phyloP scores from a whole-genome alignment of 2,888 invertebrate species.

The Drosophila fungiperda region DNA sequence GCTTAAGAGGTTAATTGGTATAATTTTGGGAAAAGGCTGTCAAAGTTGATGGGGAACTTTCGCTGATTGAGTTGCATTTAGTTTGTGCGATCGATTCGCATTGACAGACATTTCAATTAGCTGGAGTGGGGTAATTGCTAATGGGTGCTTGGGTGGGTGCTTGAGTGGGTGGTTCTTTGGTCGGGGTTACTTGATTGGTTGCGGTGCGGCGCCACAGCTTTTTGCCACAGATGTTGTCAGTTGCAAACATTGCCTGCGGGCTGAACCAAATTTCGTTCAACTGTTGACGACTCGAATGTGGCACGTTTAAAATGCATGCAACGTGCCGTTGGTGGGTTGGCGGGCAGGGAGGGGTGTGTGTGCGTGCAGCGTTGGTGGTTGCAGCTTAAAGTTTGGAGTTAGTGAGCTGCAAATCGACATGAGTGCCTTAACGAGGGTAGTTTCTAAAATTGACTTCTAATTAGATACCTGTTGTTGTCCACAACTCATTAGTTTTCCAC shows the following conservation, averaged over 20 bases:
- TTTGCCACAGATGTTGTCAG: conserved; percentile 43
- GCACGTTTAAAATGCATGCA: conserved; percentile 27
- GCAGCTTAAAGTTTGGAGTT: not conserved
- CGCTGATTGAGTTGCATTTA: conserved; percentile 78
- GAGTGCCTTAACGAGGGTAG: not conserved
- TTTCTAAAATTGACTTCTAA: not conserved
- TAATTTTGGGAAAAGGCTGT: conserved; percentile 28
- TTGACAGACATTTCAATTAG: conserved; percentile 79
- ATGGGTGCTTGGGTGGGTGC: not conserved
- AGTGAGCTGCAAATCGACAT: not conserved
- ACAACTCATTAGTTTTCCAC: not conserved
- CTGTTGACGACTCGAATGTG: conserved; percentile 66
- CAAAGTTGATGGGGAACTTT: conserved; percentile 70
- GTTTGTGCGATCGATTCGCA: conserved; percentile 57
- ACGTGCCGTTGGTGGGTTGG: not conserved
- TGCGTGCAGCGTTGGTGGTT: not conserved
- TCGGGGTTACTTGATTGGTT: not conserved
- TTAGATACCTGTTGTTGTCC: not conserved
- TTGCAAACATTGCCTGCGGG: conserved; percentile 53
- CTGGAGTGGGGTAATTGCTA: conserved; percentile 35
- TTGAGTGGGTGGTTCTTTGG: not conserved
- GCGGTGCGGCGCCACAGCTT: conserved; percentile 5
- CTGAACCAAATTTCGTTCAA: conserved; percentile 68
- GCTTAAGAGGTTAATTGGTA: not conserved
- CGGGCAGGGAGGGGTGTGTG: no score